Evolutionary conservation across 2,113 vertebrate species (phyloP).

Genomic region (Pelecanus crispus): DNA sequence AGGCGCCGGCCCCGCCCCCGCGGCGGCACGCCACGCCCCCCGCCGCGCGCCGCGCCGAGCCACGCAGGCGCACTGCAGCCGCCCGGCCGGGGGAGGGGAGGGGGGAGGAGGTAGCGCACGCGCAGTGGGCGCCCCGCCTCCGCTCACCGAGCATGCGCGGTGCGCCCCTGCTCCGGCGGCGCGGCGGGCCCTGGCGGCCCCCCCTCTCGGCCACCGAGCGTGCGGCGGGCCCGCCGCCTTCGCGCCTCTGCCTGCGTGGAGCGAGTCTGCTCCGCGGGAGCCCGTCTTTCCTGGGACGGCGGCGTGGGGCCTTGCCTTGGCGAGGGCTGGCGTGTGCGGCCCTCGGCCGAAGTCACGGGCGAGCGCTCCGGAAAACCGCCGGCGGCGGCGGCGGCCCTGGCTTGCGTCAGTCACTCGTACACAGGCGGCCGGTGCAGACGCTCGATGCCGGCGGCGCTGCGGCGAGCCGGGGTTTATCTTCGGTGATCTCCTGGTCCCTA

Average conservation of each 20-base stretch:
- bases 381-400: background rate
- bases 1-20: background rate
- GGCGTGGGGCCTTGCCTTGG: too few species aligned
- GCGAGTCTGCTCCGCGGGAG: too few species aligned
- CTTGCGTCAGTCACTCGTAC: background rate
- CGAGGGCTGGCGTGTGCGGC: too few species aligned
- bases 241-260: too few species aligned
- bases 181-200: too few species aligned
- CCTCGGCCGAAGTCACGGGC: too few species aligned
- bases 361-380: background rate
- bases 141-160: too few species aligned
- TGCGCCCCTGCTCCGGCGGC: too few species aligned
- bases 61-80: background rate
- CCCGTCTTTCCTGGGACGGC: rapidly evolving
- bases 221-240: too few species aligned
- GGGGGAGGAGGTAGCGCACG: too few species aligned
- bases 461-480: background rate
- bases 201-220: background rate
- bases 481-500: background rate
- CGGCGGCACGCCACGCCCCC: background rate
- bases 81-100: rapidly evolving
- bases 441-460: rapidly evolving
- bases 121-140: background rate
- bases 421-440: too few species aligned
- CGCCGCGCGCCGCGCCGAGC: background rate